Evolutionary conservation across 2,797 vertebrate genomes (phyloP).

Genomic region (Channallabes apus): DNA sequence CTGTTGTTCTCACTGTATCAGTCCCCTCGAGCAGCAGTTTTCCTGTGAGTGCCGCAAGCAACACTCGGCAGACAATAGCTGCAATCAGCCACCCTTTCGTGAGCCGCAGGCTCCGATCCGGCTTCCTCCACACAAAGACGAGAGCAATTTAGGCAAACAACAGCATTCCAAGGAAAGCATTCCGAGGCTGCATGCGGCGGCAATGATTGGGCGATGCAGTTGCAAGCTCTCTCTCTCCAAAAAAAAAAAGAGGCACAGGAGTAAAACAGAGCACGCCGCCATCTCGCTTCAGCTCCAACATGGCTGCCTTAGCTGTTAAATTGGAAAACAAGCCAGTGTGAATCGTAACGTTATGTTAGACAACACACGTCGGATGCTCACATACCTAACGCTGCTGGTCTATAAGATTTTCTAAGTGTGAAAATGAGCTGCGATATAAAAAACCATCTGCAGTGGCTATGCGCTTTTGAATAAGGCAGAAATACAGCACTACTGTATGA

Average conservation of each 20-base stretch:
- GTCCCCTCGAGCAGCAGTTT: conserved; percentile 75
- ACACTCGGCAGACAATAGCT: conserved; percentile 77
- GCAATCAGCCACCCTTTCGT: conserved; percentile 74
- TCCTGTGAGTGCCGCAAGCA: conserved; percentile 68
- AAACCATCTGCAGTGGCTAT: conserved; percentile 38
- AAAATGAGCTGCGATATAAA: conserved; percentile 29
- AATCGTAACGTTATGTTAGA: not conserved
- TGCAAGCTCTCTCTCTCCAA: conserved; percentile 43
- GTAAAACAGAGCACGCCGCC: conserved; percentile 54
- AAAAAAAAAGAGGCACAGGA: conserved; percentile 50
- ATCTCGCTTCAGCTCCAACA: conserved; percentile 52
- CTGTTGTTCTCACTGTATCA: conserved; percentile 63
- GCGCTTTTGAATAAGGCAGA: conserved; percentile 38
- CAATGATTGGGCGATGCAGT: conserved; percentile 51
- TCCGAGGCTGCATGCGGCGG: conserved; percentile 47
- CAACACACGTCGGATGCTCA: conserved; percentile 26
- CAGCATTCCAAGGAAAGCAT: conserved; percentile 57
- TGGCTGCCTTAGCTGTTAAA: conserved; percentile 44
- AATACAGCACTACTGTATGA: conserved; percentile 52
- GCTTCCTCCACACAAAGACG: conserved; percentile 62
- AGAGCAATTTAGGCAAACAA: conserved; percentile 76
- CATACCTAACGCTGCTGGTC: conserved; percentile 21
- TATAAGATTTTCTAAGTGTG: conserved; percentile 35
- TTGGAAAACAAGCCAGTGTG: conserved; percentile 19
- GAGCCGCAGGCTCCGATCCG: conserved; percentile 55